Conservation (phyloP, 2,113 vertebrate species). For the Macaca nemestrina region DNA sequence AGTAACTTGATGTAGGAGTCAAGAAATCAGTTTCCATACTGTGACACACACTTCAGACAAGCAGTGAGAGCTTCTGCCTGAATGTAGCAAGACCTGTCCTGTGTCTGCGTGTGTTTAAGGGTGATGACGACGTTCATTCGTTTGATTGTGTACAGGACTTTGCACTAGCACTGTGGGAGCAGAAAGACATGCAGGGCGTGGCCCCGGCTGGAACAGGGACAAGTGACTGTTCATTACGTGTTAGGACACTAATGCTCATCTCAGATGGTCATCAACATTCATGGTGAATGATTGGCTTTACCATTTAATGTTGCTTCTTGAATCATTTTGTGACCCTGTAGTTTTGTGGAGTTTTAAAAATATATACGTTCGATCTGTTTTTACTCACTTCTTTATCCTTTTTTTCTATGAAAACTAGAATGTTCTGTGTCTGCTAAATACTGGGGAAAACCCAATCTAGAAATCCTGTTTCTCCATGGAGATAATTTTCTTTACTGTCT, state of each 20-base stretch:
- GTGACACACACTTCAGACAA: not conserved
- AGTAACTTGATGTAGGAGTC: not conserved
- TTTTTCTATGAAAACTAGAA: not conserved
- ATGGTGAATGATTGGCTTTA: not conserved
- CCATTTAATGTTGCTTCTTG: not conserved
- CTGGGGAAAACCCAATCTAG: not conserved
- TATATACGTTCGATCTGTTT: not conserved
- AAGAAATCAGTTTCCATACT: not conserved
- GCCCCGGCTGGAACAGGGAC: not conserved
- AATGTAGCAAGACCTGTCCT: not conserved
- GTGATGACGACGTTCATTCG: not conserved
- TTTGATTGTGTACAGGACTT: not conserved
- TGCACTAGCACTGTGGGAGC: not conserved
- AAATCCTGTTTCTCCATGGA: not conserved
- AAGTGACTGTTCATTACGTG: not conserved
- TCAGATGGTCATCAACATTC: not conserved
- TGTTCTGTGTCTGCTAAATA: not conserved
- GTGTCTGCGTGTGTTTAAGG: not conserved
- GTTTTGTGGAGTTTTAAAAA: not conserved
- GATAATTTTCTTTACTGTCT: not conserved
- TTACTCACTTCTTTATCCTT: not conserved
- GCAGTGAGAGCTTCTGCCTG: not conserved
- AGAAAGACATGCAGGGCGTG: not conserved
- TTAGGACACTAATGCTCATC: rapidly evolving
- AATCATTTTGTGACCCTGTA: not conserved